Percentiles rank a stretch among this genome's conserved stretches.
These are phyloP conservation scores for Bactericera cockerelli DNA, from an alignment of 1,140 invertebrate genomes.

Conservation along the genomic window DNA sequence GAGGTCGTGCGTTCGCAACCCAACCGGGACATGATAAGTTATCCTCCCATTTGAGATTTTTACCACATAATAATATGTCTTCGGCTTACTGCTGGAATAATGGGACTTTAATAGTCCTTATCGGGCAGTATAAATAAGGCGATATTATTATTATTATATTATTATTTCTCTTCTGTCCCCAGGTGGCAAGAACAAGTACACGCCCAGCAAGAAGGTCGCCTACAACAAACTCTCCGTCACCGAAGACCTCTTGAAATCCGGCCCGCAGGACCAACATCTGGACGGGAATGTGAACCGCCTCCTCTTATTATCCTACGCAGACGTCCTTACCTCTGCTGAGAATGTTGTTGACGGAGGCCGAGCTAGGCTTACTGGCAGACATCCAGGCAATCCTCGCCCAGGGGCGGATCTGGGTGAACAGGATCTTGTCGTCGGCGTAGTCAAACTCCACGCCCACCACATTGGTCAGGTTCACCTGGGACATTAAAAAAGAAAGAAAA, in stretches of 20 bases:
- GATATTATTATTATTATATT: too few relatives aligned
- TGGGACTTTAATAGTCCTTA: too few relatives aligned
- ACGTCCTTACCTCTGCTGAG: conserved; percentile 48
- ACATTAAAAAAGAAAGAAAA: conserved; percentile 16
- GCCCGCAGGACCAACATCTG: not conserved
- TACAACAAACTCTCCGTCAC: not conserved
- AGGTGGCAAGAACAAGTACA: not conserved
- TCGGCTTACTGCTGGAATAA: too few relatives aligned
- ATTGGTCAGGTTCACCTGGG: conserved; percentile 71
- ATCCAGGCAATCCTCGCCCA: conserved; percentile 75
- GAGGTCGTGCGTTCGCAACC: too few relatives aligned
- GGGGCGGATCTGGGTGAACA: conserved; percentile 84
- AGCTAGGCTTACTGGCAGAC: conserved; percentile 45
- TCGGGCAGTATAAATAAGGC: too few relatives aligned
- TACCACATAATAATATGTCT: too few relatives aligned
- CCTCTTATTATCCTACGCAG: too few relatives aligned
- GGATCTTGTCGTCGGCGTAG: conserved; percentile 66
- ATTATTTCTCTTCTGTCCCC: too few relatives aligned
- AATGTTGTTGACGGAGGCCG: conserved; percentile 47
- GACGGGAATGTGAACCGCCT: not conserved
- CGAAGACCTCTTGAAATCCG: not conserved
- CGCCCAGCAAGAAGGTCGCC: not conserved
- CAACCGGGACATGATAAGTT: too few relatives aligned
- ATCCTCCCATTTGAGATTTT: too few relatives aligned
- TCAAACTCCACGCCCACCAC: conserved; percentile 96